Conservation (phyloP, 2,113 vertebrate species). For the Ornithorhynchus anatinus region DNA sequence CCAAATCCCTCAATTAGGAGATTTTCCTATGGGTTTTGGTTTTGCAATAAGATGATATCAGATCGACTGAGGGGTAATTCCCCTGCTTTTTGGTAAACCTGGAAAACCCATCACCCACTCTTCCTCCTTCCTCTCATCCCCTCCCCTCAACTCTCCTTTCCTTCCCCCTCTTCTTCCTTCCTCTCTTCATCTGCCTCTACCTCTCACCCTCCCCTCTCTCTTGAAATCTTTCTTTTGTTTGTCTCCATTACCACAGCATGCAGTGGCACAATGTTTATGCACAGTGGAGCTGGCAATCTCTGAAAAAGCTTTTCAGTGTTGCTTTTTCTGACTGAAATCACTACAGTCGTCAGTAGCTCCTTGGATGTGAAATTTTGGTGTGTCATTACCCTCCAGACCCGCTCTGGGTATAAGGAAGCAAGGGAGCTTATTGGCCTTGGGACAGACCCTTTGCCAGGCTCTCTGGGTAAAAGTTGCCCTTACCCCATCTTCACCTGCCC, state of each 20-base stretch:
- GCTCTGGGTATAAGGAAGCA: conserved; percentile 70
- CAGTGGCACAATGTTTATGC: conserved; percentile 75
- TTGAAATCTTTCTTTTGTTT: conserved; percentile 76
- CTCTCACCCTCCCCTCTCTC: conserved; percentile 61
- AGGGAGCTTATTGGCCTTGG: conserved; percentile 69
- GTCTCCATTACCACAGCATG: conserved; percentile 68
- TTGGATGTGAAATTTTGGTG: conserved; percentile 73
- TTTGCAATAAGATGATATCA: conserved; percentile 22
- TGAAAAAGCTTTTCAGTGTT: conserved; percentile 74
- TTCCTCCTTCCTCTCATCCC: conserved; percentile 17
- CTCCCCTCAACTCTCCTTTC: not conserved
- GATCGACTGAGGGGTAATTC: conserved; percentile 29
- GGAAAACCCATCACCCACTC: conserved; percentile 21
- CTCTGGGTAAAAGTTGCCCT: conserved; percentile 59
- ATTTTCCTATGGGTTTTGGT: conserved; percentile 10
- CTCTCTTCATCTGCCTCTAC: conserved; percentile 39
- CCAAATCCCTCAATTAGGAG: too few species aligned
- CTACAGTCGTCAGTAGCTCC: conserved; percentile 76
- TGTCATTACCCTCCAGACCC: conserved; percentile 77
- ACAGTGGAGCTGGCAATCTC: conserved; percentile 75
- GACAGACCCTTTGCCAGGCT: not conserved
- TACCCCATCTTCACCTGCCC: conserved; percentile 62
- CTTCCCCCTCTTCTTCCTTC: too few species aligned
- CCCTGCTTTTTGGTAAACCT: not conserved
- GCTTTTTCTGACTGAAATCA: conserved; percentile 78